Evolutionary conservation across 2,113 vertebrate species (phyloP).

Genomic region (Xiphorhynchus elegans): DNA sequence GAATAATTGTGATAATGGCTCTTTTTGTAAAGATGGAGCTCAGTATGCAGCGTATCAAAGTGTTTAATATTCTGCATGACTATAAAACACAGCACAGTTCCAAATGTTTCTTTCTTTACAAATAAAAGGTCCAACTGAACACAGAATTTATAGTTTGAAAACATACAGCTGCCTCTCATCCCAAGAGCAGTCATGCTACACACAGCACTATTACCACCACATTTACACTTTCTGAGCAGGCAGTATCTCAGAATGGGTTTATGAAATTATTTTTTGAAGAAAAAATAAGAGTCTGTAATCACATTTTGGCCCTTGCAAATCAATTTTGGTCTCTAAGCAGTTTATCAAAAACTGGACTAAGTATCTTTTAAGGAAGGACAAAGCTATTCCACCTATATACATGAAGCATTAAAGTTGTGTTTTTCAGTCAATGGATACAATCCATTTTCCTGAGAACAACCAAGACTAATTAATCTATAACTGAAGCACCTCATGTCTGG

Average conservation of each 20-base stretch:
- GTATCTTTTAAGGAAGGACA: background rate
- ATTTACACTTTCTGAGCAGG: background rate
- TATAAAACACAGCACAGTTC: background rate
- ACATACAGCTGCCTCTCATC: background rate
- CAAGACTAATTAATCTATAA: background rate
- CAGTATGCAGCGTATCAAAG: background rate
- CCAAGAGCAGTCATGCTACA: background rate
- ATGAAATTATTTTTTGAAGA: background rate
- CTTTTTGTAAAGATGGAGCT: background rate
- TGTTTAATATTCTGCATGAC: background rate
- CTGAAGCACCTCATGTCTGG: background rate
- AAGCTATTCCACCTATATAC: background rate
- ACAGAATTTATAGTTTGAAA: background rate
- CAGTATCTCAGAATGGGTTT: background rate
- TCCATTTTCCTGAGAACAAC: background rate
- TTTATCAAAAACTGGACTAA: background rate
- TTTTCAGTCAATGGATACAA: background rate
- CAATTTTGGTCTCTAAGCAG: background rate
- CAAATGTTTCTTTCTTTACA: background rate
- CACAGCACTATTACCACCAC: background rate
- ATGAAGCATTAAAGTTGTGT: background rate
- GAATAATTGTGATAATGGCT: background rate
- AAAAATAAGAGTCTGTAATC: background rate
- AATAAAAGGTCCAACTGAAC: background rate
- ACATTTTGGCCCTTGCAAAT: background rate